Conservation (phyloP, 2,113 vertebrate genomes). For the Barbus barbus region DNA sequence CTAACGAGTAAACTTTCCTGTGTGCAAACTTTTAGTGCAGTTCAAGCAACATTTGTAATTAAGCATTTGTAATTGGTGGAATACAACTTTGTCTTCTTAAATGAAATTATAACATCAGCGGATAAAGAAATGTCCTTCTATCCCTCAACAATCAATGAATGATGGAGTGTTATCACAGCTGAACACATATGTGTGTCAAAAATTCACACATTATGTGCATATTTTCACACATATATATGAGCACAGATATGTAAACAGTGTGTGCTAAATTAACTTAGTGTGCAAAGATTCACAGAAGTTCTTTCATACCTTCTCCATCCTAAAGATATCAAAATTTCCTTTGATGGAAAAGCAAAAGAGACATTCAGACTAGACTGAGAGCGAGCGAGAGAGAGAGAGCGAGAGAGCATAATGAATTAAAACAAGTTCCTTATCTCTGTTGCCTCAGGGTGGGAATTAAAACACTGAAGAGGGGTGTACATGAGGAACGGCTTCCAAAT, state of each 20-base stretch:
- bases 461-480: not conserved
- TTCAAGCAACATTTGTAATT: too few relatives aligned
- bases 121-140: not conserved
- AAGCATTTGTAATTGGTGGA: not conserved
- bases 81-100: too few relatives aligned
- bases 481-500: not conserved
- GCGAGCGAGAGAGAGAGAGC: slow-evolving; percentile 15
- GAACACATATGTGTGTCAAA: not conserved
- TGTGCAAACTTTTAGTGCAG: not conserved
- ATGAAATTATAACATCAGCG: not conserved
- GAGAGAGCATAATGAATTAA: slow-evolving; percentile 60
- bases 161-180: too few relatives aligned
- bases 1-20: too few relatives aligned
- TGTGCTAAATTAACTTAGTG: not conserved
- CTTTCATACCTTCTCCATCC: not conserved
- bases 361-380: not conserved
- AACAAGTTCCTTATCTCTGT: slow-evolving; percentile 48
- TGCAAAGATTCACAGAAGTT: not conserved
- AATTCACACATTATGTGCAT: not conserved
- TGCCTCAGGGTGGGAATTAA: slow-evolving; percentile 38
- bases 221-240: not conserved
- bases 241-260: not conserved
- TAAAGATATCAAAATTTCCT: not conserved
- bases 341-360: not conserved
- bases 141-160: not conserved